Evolutionary conservation across 2,113 vertebrate species (phyloP), one percentile per base, ranked within the genome.

Genomic region (Pygoscelis adeliae): DNA sequence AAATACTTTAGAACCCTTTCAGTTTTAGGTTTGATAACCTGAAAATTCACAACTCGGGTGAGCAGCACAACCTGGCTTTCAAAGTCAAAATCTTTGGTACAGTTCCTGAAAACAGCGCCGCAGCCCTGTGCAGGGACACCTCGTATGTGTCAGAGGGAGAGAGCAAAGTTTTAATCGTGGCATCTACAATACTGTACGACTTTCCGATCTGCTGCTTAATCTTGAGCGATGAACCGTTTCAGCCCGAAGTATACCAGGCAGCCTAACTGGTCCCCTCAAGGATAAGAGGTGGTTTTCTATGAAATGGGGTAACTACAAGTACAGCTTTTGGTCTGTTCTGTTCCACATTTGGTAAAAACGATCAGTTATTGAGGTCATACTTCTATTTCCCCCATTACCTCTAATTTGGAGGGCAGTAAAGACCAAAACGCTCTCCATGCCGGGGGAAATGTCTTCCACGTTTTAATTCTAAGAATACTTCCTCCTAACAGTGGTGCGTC

Each of bases 361-460:
- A 18, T 18, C 21, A 18, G 19, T 46, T 50, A 22, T 5, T 38
- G 52, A 85, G 73, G 36, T 34, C 29, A 2, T 32, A 8, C 11
- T 61, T 42, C 0, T 11, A 32, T 66, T 81, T 71, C 23, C 69
- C 47, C 36, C 15, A 1, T 76, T 32, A 38, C 11, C 32, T 70
- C 50, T 61, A 3, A 66, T 61, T 62, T 50, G 34, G 69, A 81
- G 52, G 52, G 15, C 22, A 47, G 29, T 19, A 40, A 59, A 19
- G 40, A 76, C 55, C 62, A n/a, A 63, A 42, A 8, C 0, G 1
- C 38, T 38, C 40, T 34, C 49, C 38, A 12, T 0, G 2, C 32
- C 30, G n/a, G 73, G 70, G 69, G 80, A 66, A 36, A 53, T 3
- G 10, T 16, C 3, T 0, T 34, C 15, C 10, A 8, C 1, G 0